These are phyloP conservation scores for Xestia ashworthii DNA, from an alignment of 2,888 invertebrate genomes.

Conservation along the genomic window DNA sequence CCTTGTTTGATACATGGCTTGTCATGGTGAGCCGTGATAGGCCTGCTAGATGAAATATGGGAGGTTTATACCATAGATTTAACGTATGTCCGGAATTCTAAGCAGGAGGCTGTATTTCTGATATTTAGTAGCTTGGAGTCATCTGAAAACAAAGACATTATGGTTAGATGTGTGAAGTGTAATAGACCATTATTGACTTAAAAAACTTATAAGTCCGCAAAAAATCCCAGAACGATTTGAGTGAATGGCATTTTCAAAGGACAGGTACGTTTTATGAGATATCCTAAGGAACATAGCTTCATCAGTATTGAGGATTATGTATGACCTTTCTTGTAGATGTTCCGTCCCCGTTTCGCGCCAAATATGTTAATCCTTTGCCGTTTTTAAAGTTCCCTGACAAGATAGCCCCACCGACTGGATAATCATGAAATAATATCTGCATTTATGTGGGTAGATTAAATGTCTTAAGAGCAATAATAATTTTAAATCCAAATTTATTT, in stretches of 20 bases:
- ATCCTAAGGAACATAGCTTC: not conserved
- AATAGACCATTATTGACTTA: not conserved
- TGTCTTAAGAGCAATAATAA: not conserved
- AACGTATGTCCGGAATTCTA: not conserved
- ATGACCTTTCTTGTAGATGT: not conserved
- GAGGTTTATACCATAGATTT: not conserved
- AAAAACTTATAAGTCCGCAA: not conserved
- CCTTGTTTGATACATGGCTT: conserved; percentile 7
- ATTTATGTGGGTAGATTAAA: not conserved
- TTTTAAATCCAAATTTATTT: not conserved
- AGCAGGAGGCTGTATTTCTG: not conserved
- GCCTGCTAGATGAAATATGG: not conserved
- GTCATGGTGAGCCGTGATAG: not conserved
- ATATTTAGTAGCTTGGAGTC: not conserved
- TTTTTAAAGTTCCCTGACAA: not conserved
- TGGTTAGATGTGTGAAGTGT: not conserved
- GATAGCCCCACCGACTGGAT: not conserved
- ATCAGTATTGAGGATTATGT: not conserved
- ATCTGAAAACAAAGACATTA: not conserved
- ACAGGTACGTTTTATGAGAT: not conserved
- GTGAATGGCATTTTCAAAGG: not conserved
- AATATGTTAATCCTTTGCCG: not conserved
- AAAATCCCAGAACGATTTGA: not conserved
- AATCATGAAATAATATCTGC: not conserved
- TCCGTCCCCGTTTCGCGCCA: not conserved